Evolutionary conservation across 2,113 vertebrate species (phyloP).

Genomic region (Progne subis): DNA sequence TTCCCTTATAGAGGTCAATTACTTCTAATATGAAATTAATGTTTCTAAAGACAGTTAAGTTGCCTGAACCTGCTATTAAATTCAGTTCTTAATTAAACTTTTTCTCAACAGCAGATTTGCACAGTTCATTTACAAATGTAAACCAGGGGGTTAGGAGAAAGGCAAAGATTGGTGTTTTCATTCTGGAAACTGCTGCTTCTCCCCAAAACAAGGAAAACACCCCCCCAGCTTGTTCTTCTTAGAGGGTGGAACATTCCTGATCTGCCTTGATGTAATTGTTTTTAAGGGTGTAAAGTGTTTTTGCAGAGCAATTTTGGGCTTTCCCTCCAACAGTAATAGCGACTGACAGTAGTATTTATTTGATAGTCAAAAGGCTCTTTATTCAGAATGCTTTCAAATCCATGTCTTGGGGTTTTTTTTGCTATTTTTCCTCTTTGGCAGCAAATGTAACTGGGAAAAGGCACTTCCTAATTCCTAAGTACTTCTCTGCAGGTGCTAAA

Average conservation of each 20-base stretch:
- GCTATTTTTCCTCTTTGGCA: background rate
- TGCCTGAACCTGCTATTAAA: background rate
- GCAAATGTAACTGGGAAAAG: background rate
- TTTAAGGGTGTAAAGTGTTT: background rate
- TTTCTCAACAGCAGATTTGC: background rate
- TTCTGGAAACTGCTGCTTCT: background rate
- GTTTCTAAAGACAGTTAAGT: background rate
- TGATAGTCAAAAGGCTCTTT: background rate
- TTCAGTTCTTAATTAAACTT: background rate
- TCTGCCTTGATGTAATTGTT: background rate
- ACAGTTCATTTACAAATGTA: background rate
- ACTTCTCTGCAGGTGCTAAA: background rate
- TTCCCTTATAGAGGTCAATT: background rate
- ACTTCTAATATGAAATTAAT: background rate
- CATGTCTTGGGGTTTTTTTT: background rate
- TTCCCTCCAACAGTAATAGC: background rate
- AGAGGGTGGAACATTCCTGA: background rate
- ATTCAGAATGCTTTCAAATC: background rate
- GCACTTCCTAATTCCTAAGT: background rate
- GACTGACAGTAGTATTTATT: background rate
- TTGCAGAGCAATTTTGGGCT: background rate
- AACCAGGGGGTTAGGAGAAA: background rate
- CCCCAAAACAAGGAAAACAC: background rate
- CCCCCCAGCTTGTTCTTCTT: background rate
- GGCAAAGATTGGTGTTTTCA: fast-evolving